Percentiles rank a stretch among this genome's conserved stretches.
Evolutionary conservation across 2,797 vertebrate species (phyloP).

Genomic region (Mionectes olivaceus): DNA sequence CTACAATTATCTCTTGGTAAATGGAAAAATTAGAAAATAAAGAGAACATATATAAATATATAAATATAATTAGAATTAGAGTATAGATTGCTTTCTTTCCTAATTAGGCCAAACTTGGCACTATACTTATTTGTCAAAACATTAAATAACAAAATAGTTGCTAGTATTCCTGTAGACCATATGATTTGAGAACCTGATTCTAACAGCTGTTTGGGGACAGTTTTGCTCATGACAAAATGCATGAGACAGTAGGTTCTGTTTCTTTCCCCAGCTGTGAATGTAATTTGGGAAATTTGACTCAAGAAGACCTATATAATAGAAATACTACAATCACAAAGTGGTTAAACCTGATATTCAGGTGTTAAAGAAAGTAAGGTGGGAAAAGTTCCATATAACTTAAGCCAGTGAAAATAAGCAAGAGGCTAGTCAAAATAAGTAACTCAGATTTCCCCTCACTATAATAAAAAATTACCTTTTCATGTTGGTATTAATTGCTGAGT

Average conservation of each 20-base stretch:
- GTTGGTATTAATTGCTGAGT: background rate
- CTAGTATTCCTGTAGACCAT: background rate
- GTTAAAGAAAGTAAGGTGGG: background rate
- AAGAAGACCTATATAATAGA: background rate
- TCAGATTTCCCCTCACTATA: background rate
- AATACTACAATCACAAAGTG: background rate
- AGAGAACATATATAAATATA: background rate
- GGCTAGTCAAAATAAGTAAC: background rate
- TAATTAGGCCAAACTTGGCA: background rate
- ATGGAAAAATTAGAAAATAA: background rate
- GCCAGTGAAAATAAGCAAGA: background rate
- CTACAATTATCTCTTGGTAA: background rate
- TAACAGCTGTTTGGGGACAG: background rate
- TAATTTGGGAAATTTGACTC: background rate
- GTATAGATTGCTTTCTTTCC: background rate
- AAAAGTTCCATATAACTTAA: background rate
- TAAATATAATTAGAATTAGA: background rate
- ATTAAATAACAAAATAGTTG: background rate
- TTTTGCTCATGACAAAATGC: background rate
- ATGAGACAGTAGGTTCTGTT: background rate
- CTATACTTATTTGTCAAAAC: background rate
- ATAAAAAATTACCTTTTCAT: background rate
- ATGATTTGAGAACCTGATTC: background rate
- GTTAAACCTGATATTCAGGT: background rate
- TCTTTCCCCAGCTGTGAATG: background rate